Evolutionary conservation across 1,140 invertebrate genomes (phyloP), one percentile per base, ranked within the genome.

Genomic region (Drosophila nannoptera): DNA sequence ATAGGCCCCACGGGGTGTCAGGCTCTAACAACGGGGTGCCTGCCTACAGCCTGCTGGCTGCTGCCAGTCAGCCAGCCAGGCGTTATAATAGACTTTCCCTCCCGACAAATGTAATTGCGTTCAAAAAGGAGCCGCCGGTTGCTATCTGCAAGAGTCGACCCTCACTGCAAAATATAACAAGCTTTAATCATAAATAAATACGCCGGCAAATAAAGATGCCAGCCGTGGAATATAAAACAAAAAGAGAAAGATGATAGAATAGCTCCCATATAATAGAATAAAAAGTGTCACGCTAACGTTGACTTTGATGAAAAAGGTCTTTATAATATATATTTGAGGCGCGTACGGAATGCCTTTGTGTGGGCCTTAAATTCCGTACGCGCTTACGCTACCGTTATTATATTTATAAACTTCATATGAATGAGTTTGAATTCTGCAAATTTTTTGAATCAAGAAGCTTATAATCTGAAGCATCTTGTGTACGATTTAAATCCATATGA

Each of bases 181-280:
- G 50, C 40, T 50, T 55, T 65, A 77, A 77, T 65, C 60, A 77
- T 82, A 63, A 69, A 77, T 69, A 77, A 82, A 77, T 52, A 16
- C 49, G 31, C 32, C 31, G 35, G 31, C 4, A 50, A 32, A 50
- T 33, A 33, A 33, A 12, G 48, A 33, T 12, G 48, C n/a, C n/a
- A 16, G 32, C 4, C 7, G 9, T 8, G 9, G 12, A 49, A 12
- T 22, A 22, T 22, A 35, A 35, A 46, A 46, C 45, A 46, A 29
- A 46, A 7, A 22, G 16, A 46, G 7, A 42, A 12, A 42, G 14
- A 42, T 14, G 4, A n/a, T n/a, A n/a, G 40, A 42, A 12, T 14
- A 12, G 40, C 40, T 12, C n/a, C 40, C n/a, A 40, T n/a, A 40
- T 11, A 48, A 50, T 50, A 32, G 31, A 33, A 50, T 14, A 14